These are phyloP conservation scores for Otis tarda DNA, from an alignment of 2,113 vertebrate species.

Conservation along the genomic window DNA sequence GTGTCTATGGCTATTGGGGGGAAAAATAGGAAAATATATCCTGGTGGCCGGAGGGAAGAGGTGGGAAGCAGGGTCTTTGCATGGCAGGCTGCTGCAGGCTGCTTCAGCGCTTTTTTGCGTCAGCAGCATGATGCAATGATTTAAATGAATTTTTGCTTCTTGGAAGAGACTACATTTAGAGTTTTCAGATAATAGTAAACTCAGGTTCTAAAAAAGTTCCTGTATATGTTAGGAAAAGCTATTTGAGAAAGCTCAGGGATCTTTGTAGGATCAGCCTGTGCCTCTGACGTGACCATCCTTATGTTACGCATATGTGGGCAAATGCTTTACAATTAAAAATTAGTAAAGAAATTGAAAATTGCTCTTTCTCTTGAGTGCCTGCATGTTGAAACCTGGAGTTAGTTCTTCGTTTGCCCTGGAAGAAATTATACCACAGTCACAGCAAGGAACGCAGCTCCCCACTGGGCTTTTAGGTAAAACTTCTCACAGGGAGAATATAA, in stretches of 20 bases:
- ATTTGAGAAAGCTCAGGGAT: not conserved
- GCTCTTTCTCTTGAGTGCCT: not conserved
- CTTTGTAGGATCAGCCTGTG: not conserved
- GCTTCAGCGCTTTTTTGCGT: not conserved
- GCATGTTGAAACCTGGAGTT: not conserved
- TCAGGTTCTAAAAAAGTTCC: not conserved
- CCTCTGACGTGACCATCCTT: not conserved
- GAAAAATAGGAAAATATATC: not conserved
- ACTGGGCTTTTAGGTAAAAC: not conserved
- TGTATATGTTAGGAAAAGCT: not conserved
- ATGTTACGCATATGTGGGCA: fast-evolving
- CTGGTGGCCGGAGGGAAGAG: not conserved
- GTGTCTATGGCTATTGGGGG: not conserved
- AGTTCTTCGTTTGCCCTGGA: not conserved
- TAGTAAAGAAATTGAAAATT: not conserved
- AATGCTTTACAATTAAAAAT: not conserved
- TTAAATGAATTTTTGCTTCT: not conserved
- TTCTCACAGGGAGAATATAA: not conserved
- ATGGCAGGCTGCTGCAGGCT: not conserved
- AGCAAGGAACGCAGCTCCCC: not conserved
- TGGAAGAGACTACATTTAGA: not conserved
- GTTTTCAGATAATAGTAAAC: not conserved
- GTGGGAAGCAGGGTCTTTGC: not conserved
- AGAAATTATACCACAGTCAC: not conserved
- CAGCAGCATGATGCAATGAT: not conserved